Evolutionary conservation across 2,888 invertebrate species (phyloP).

Genomic region (Sepiola atlantica): DNA sequence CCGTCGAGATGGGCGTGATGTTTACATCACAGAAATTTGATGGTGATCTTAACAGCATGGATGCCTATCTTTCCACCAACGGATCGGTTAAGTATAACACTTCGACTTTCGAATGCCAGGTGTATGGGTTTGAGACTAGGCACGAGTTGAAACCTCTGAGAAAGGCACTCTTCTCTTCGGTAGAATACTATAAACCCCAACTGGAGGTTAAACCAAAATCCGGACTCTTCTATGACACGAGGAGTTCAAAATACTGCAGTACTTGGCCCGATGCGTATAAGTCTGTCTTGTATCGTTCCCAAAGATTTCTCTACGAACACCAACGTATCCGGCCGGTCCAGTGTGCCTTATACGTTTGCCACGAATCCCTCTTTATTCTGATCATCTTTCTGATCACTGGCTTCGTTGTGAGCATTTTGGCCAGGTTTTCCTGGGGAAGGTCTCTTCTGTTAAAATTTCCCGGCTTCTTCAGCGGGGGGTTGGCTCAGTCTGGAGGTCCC

Average conservation of each 20-base stretch:
- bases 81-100: constrained; percentile 79
- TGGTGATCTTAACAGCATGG: constrained; percentile 84
- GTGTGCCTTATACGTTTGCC: constrained; percentile 83
- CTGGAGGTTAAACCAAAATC: constrained; percentile 55
- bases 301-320: constrained; percentile 82
- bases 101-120: constrained; percentile 92
- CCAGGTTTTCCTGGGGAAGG: constrained; percentile 81
- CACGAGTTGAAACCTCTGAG: constrained; percentile 82
- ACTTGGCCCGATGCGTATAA: constrained; percentile 90
- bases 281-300: constrained; percentile 87
- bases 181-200: not conserved
- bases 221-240: constrained; percentile 69
- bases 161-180: constrained; percentile 80
- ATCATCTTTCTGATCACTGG: constrained; percentile 78
- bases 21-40: constrained; percentile 76
- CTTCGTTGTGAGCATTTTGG: constrained; percentile 79
- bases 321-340: constrained; percentile 84
- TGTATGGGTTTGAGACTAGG: constrained; percentile 83
- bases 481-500: constrained; percentile 80
- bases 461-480: constrained; percentile 83
- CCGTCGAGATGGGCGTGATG: constrained; percentile 89
- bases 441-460: constrained; percentile 82
- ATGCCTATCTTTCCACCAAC: constrained; percentile 79
- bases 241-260: constrained; percentile 80
- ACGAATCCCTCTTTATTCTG: constrained; percentile 77